Conservation (phyloP, 2,888 invertebrate genomes). For the Cryptus armator region DNA sequence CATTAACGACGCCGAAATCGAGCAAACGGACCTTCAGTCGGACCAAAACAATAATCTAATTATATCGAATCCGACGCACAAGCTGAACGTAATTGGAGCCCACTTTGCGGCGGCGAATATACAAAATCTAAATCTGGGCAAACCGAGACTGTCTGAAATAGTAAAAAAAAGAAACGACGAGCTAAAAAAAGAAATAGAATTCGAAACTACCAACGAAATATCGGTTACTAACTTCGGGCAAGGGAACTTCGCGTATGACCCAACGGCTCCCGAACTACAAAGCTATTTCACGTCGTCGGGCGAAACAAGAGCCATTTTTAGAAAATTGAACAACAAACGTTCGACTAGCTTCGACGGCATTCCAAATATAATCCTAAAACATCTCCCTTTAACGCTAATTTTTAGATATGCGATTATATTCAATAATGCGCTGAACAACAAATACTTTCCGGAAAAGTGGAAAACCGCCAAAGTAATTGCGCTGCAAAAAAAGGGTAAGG, state of each 20-base stretch:
- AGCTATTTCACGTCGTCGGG: background rate
- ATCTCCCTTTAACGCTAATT: conserved; percentile 39
- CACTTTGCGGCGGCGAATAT: conserved; percentile 39
- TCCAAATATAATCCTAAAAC: conserved; percentile 48
- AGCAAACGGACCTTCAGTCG: background rate
- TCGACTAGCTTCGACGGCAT: conserved; percentile 46
- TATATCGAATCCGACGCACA: background rate
- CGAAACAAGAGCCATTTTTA: background rate
- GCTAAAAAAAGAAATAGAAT: background rate
- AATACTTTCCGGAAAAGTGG: conserved; percentile 73
- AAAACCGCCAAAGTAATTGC: conserved; percentile 72
- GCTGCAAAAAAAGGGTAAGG: conserved; percentile 68
- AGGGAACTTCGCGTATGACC: background rate
- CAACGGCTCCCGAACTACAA: background rate
- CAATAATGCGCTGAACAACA: conserved; percentile 71
- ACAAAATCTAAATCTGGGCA: conserved; percentile 30
- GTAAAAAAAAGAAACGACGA: background rate
- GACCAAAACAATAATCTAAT: background rate
- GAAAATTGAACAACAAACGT: conserved; percentile 50
- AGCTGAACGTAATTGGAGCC: conserved; percentile 37
- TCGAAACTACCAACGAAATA: background rate
- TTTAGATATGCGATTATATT: conserved; percentile 40
- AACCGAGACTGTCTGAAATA: background rate
- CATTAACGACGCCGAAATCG: background rate
- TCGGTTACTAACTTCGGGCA: background rate